Conservation (phyloP, 2,888 invertebrate species). For the Gonocerus acuteangulatus region DNA sequence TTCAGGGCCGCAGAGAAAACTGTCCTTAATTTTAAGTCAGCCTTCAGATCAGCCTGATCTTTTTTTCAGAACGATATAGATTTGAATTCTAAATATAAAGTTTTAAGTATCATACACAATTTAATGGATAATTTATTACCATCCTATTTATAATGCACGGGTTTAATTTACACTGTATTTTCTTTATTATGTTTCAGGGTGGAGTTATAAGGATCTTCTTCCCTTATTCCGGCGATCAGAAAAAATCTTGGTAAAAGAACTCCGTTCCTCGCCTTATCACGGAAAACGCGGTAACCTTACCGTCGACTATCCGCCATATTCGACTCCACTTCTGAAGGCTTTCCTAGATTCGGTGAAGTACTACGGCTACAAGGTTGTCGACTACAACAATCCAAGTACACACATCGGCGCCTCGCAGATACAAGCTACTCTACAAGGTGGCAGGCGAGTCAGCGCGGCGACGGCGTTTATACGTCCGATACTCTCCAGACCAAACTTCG, state of each 20-base stretch:
- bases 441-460: slow-evolving; percentile 49
- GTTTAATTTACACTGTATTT: too few relatives aligned
- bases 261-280: slow-evolving; percentile 37
- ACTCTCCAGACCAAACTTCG: slow-evolving; percentile 50
- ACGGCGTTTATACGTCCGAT: slow-evolving; percentile 53
- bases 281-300: slow-evolving; percentile 32
- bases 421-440: slow-evolving; percentile 36
- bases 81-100: too few relatives aligned
- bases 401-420: slow-evolving; percentile 39
- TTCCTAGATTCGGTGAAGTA: slow-evolving; percentile 35
- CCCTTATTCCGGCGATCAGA: slow-evolving; percentile 39
- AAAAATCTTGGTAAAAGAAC: slow-evolving; percentile 35
- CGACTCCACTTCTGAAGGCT: slow-evolving; percentile 33
- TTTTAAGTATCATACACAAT: too few relatives aligned
- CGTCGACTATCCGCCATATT: slow-evolving; percentile 32
- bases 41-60: too few relatives aligned
- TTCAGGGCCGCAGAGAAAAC: too few relatives aligned
- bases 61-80: too few relatives aligned
- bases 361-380: slow-evolving; percentile 35
- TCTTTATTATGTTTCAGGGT: slow-evolving; percentile 32
- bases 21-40: too few relatives aligned
- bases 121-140: too few relatives aligned
- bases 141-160: too few relatives aligned
- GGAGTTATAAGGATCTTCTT: slow-evolving; percentile 39
- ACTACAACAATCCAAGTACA: slow-evolving; percentile 35